Evolutionary conservation across 2,797 vertebrate genomes (phyloP), one percentile per base, ranked within the genome.

Genomic region (Kryptolebias ocellatus): DNA sequence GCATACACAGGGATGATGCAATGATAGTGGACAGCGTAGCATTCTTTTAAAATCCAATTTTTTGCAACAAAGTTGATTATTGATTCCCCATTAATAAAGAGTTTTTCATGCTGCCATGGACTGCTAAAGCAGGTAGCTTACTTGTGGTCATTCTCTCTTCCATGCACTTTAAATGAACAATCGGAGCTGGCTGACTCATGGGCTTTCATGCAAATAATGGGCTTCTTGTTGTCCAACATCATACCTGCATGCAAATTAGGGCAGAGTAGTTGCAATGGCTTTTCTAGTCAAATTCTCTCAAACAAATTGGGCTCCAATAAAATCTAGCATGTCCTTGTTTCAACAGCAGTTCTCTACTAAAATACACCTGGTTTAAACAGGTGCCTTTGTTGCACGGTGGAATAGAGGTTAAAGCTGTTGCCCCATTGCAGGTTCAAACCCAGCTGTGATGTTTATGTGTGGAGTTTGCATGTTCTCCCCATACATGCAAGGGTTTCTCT

Each of bases 171-270:
- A 58, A 16, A 7, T 28, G n/a, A 63, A 64, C 66, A 63, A 61
- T 50, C 66, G 8, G 44, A 24, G n/a, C 46, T 39, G 46, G 16
- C 31, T 65, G 24, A 57, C 56, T 61, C 62, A 45, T 47, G n/a
- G 7, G 51, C 60, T 8, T 57, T 58, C 39, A 74, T 80, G 70
- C 73, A 83, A 85, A 87, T 76, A 53, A 31, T 3, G 18, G 39
- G 5, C 53, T 5, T n/a, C 29, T 27, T 50, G 18, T 52, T 37
- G 16, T 66, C 60, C 69, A 79, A 53, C 31, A 72, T 57, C 27
- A 6, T 29, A 70, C 56, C 70, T 53, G 65, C 56, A 62, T 77
- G 76, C 53, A 86, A 73, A 81, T 53, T 1, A 27, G 18, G 29
- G 50, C 51, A 59, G 18, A 11, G 42, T 0, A n/a, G 28, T 18